These are phyloP conservation scores for Natator depressus DNA, from an alignment of 2,113 vertebrate species.

Conservation along the genomic window DNA sequence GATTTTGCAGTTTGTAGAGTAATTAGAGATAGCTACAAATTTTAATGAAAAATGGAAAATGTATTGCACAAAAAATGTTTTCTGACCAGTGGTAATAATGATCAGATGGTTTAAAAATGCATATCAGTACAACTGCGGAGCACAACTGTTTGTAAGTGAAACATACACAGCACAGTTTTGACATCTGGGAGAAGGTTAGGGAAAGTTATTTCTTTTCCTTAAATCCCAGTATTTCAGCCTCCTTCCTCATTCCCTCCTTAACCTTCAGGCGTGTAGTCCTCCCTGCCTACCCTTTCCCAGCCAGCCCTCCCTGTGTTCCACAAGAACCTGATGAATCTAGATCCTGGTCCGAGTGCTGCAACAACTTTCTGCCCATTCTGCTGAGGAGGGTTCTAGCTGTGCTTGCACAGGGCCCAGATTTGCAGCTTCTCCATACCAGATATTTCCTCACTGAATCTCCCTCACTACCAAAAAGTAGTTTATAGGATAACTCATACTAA, in stretches of 20 bases:
- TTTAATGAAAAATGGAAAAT: background rate
- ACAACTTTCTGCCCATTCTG: background rate
- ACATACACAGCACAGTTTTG: background rate
- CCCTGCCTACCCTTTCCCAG: no score
- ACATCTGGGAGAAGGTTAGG: background rate
- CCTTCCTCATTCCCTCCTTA: background rate
- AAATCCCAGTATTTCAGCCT: rapidly evolving
- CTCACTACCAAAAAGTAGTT: background rate
- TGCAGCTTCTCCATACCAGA: background rate
- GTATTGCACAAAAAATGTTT: background rate
- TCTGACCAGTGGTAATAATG: background rate
- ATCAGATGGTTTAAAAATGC: background rate
- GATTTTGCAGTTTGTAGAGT: background rate
- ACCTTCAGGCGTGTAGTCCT: background rate
- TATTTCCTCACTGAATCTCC: background rate
- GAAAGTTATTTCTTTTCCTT: rapidly evolving
- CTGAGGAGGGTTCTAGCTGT: background rate
- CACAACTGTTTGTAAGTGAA: no score
- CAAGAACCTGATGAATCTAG: background rate
- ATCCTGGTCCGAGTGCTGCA: background rate
- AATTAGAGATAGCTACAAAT: background rate
- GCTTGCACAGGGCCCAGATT: background rate
- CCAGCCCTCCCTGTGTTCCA: background rate
- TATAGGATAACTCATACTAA: background rate
- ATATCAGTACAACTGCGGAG: background rate